Base-by-base conservation (phyloP, 2,797 vertebrate genomes). In the Acanthopagrus latus region DNA sequence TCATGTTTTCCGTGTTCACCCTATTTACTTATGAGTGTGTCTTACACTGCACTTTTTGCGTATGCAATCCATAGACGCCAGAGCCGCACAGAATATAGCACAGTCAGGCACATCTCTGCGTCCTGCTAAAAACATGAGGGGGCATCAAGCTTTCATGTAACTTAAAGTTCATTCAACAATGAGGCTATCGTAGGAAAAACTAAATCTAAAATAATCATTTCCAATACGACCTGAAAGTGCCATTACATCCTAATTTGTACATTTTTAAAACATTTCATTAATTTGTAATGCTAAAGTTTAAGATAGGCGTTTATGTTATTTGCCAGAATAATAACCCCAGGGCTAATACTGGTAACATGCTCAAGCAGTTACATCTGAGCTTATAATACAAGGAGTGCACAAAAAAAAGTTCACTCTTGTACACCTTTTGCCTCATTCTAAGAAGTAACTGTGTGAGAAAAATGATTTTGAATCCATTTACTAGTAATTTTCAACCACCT, bases 1-100 rank as follows among this genome's bases (percentile, higher is more conserved):
- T 94, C 88, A 23, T 76, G 78, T 91, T 87, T 91, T 89, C 86
- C 89, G 84, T 90, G 85, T 91, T 81, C 84, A 78, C 90, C 87
- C 81, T 92, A 70, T 94, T 90, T 92, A 82, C 88, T 89, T 77
- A 73, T 69, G 78, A 69, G 62, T 21, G 74, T 78, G 86, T 81
- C 74, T 81, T 64, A 80, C 27, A 29, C 58, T 66, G 68, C 65
- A 50, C 48, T 33, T 33, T 33, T 33, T 8, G 33, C 7, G 33
- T 7, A 33, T 7, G 33, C 33, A 33, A 33, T 7, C 33, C 33
- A 8, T 8, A 33, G 33, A 33, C 33, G 7, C 33, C 7, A n/a
- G n/a, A 68, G 69, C 27, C 8, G 14, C 25, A 29, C 57, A 54
- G 27, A 43, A 29, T 59, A 66, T 9, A 21, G 50, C 81, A 70